A percentile compares a stretch with the other conserved stretches of the same genome.
Conservation (phyloP, 2,888 invertebrate species). For the Philonicus albiceps region DNA sequence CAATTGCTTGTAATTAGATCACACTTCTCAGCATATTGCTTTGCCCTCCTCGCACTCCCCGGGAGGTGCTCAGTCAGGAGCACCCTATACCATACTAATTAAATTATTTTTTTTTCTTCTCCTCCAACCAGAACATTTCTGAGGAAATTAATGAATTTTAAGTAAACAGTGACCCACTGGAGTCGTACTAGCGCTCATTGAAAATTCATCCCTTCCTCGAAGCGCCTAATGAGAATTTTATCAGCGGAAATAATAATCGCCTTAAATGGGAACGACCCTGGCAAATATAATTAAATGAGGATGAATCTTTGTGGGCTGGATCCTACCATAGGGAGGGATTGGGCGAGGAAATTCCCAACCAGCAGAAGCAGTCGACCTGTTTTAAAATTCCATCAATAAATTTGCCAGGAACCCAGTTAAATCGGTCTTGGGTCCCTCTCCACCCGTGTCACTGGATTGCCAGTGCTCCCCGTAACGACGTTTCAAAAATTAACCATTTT, state of each 20-base stretch:
- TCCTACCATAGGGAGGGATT: not conserved
- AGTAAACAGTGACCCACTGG: not conserved
- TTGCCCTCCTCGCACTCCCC: not conserved
- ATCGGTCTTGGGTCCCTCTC: not conserved
- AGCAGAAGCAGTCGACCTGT: not conserved
- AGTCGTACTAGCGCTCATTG: not conserved
- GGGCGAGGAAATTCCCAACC: not conserved
- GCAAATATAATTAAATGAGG: conserved; percentile 32
- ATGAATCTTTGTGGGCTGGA: not conserved
- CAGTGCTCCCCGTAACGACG: not conserved
- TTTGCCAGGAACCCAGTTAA: conserved; percentile 23
- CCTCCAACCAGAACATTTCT: not conserved
- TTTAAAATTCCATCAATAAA: conserved; percentile 44
- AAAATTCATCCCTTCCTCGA: not conserved
- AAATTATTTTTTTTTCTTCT: not conserved
- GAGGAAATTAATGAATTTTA: conserved; percentile 4
- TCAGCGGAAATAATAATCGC: conserved; percentile 36
- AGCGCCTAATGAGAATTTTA: conserved; percentile 24
- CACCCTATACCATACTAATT: not conserved
- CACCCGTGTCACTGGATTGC: not conserved
- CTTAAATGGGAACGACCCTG: conserved; percentile 24
- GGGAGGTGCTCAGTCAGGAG: not conserved
- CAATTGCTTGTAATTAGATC: not conserved
- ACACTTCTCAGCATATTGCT: not conserved
- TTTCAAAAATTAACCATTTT: conserved; percentile 20